Evolutionary conservation across 2,888 invertebrate species (phyloP).

Genomic region (Parnassius mnemosyne): DNA sequence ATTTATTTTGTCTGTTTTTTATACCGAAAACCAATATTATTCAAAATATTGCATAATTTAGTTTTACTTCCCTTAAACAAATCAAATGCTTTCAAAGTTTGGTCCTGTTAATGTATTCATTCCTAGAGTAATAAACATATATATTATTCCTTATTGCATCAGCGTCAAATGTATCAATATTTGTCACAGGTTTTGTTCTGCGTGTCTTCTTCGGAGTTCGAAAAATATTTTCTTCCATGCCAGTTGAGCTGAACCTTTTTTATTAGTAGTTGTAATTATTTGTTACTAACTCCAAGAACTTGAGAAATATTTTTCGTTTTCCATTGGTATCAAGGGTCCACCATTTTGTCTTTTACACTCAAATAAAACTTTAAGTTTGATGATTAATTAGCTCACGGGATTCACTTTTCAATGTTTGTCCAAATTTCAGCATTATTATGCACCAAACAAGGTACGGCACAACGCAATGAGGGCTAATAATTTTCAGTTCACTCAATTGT

Average conservation of each 20-base stretch:
- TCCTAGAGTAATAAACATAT: not conserved
- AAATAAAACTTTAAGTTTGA: not conserved
- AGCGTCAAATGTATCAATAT: too few species aligned
- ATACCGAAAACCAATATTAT: slow-evolving; percentile 13
- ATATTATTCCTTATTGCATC: too few species aligned
- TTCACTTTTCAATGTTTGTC: slow-evolving; percentile 4
- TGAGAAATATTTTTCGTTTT: too few species aligned
- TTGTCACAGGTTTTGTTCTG: too few species aligned
- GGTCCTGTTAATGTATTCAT: slow-evolving; percentile 1
- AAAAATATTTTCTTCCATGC: too few species aligned
- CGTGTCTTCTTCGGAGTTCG: too few species aligned
- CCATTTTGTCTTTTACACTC: too few species aligned
- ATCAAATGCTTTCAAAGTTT: not conserved
- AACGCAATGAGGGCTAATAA: not conserved
- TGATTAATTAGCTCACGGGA: not conserved
- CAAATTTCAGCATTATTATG: not conserved
- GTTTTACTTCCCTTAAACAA: slow-evolving; percentile 15
- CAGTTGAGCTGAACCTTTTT: too few species aligned
- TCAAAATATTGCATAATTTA: slow-evolving; percentile 20
- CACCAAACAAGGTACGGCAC: not conserved
- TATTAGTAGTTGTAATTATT: too few species aligned
- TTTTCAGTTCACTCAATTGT: too few species aligned
- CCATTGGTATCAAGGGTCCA: too few species aligned
- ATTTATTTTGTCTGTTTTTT: slow-evolving; percentile 12
- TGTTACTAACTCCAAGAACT: too few species aligned